phyloP scores from a whole-genome alignment of 2,888 invertebrate genomes.

The Acanthosepion esculentum region DNA sequence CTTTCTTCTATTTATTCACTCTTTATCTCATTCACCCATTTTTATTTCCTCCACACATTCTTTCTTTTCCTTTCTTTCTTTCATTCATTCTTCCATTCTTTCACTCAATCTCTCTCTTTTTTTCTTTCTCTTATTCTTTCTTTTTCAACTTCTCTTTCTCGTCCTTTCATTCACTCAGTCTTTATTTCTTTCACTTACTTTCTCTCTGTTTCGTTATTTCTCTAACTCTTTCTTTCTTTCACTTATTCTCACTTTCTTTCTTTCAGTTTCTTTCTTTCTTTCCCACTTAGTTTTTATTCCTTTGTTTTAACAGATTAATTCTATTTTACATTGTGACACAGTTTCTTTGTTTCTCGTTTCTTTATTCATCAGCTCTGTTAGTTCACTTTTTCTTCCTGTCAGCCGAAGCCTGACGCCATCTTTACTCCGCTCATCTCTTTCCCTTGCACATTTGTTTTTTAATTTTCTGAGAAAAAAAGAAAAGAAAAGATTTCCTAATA shows the following conservation, averaged over 20 bases:
- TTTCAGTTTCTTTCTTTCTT: background rate
- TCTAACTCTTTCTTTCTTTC: background rate
- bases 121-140: background rate
- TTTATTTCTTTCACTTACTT: accelerated
- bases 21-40: too few relatives aligned
- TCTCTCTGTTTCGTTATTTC: background rate
- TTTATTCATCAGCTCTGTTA: background rate
- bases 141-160: background rate
- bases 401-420: background rate
- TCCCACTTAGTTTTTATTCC: too few relatives aligned
- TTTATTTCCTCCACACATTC: too few relatives aligned
- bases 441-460: background rate
- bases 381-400: background rate
- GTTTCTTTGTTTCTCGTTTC: background rate
- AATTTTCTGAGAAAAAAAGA: background rate
- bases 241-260: background rate
- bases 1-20: background rate
- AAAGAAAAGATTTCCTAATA: background rate
- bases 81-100: background rate
- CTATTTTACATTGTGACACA: too few relatives aligned
- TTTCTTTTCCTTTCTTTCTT: background rate
- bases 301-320: too few relatives aligned
- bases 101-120: accelerated
- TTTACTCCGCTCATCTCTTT: background rate
- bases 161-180: background rate